Evolutionary conservation across 2,113 vertebrate species (phyloP).

Genomic region (Pseudorhombus dupliciocellatus): DNA sequence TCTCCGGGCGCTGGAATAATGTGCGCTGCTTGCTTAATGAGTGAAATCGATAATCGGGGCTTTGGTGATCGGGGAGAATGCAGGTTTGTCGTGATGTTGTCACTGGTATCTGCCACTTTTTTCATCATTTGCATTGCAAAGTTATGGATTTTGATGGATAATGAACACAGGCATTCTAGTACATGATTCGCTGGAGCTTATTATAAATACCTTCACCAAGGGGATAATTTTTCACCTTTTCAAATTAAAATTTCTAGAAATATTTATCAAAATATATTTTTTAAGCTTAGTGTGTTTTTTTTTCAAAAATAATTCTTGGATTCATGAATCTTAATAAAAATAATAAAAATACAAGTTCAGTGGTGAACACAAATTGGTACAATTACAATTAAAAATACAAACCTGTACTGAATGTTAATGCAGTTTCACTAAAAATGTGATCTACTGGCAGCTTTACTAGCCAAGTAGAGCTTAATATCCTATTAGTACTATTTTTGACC

Average conservation of each 20-base stretch:
- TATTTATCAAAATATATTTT: no score
- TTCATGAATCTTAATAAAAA: no score
- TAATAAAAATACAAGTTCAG: not conserved
- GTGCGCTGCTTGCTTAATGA: constrained; percentile 44
- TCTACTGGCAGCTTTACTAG: no score
- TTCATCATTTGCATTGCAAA: not conserved
- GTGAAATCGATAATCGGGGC: constrained; percentile 23
- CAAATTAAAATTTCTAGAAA: no score
- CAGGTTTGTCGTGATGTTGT: not conserved
- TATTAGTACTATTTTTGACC: not conserved
- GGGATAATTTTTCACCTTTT: no score
- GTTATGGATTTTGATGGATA: not conserved
- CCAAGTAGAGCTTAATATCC: not conserved
- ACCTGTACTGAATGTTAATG: not conserved
- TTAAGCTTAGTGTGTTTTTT: no score
- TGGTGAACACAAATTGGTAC: no score
- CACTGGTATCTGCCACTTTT: constrained; percentile 4
- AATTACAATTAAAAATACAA: no score
- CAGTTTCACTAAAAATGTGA: not conserved
- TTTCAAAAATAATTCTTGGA: no score
- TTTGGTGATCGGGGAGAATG: constrained; percentile 1
- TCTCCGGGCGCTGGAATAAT: constrained; percentile 24
- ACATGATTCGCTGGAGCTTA: not conserved
- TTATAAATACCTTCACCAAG: no score
- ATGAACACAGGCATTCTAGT: not conserved